These are phyloP conservation scores for Centropyge bicolor DNA, from an alignment of 2,797 vertebrate species.

Conservation along the genomic window DNA sequence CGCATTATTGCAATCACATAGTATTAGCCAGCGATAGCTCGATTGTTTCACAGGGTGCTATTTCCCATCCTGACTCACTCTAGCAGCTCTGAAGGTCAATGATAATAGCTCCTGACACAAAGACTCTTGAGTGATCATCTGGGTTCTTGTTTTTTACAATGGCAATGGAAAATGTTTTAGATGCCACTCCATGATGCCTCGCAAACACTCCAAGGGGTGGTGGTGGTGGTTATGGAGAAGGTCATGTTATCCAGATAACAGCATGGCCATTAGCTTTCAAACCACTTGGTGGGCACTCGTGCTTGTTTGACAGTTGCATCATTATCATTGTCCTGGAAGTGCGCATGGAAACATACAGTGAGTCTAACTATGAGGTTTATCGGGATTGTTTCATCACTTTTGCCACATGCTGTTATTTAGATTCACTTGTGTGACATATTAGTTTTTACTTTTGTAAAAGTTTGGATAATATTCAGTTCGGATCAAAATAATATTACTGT, in stretches of 20 bases:
- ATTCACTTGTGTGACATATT: background rate
- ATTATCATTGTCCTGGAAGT: constrained; percentile 16
- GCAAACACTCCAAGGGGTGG: constrained; percentile 59
- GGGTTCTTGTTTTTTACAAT: constrained; percentile 60
- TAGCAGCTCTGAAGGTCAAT: constrained; percentile 70
- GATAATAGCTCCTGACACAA: constrained; percentile 69
- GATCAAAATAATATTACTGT: constrained; percentile 24
- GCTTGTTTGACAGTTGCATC: constrained; percentile 53
- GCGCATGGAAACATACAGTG: background rate
- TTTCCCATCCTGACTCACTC: constrained; percentile 45
- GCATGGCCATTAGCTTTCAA: constrained; percentile 53
- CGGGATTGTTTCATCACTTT: background rate
- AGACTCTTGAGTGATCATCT: constrained; percentile 71
- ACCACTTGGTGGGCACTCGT: constrained; percentile 55
- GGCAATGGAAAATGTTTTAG: constrained; percentile 55
- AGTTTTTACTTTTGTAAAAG: background rate
- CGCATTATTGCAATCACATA: constrained; percentile 29
- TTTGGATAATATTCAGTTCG: constrained; percentile 34
- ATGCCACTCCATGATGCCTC: constrained; percentile 58
- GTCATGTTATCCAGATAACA: constrained; percentile 61
- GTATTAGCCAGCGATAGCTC: constrained; percentile 30
- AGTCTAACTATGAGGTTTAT: background rate
- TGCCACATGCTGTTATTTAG: background rate
- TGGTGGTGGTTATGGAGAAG: constrained; percentile 64
- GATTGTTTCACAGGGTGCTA: constrained; percentile 28